Evolutionary conservation across 2,113 vertebrate genomes (phyloP), one percentile per base, ranked within the genome.

Genomic region (Colistium nudipinnis): DNA sequence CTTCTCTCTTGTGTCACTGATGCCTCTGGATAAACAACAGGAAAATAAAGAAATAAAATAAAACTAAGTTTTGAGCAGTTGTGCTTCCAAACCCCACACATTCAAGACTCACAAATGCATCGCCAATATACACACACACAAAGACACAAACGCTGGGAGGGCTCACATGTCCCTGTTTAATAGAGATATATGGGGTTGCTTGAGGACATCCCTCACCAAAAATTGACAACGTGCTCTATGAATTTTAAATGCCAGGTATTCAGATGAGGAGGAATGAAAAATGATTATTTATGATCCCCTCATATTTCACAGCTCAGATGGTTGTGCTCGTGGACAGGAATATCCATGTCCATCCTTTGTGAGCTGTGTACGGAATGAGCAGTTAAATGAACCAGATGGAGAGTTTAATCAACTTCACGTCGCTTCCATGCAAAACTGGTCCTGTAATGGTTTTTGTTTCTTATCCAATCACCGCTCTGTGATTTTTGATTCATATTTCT

Each of bases 151-250:
- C 55, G 54, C 49, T 47, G 16, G 19, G 59, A 41, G 54, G 56
- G 51, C 68, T 74, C 64, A 81, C 73, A 76, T 74, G 51, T 83
- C 62, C 73, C 31, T 69, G 33, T 77, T 82, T 86, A 88, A 88
- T 83, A 84, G 45, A 88, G 86, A 92, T 85, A 70, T 87, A 86
- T 84, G 75, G 53, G 68, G 60, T 67, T 60, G 79, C 76, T 74
- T 70, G 59, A 76, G 77, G 78, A 83, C 82, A 85, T 81, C 68
- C 72, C 74, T 80, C 78, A 69, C 51, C 70, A 77, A 57, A 70
- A 66, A 72, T 79, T 67, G 80, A 61, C 60, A 80, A 60, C 80
- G 86, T 78, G 71, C 77, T 70, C 54, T 45, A 53, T 74, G 78
- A 83, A 87, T 87, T 87, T 65, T 78, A 77, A 86, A 83, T 71